phyloP scores from a whole-genome alignment of 2,113 vertebrate genomes.

The Phalacrocorax aristotelis region DNA sequence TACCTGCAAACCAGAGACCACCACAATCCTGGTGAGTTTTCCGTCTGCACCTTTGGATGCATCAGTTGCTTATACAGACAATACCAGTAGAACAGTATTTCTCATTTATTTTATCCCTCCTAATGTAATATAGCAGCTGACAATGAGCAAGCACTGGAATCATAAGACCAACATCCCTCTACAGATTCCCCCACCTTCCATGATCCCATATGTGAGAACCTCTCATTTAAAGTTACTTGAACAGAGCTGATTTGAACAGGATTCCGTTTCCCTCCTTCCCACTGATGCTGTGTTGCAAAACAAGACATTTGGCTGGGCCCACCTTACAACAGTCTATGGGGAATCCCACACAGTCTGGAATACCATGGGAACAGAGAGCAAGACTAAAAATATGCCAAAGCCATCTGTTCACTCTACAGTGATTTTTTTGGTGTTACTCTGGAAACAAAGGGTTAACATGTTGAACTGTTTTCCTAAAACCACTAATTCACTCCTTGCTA shows the following conservation, averaged over 20 bases:
- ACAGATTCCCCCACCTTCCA: background rate
- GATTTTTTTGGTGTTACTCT: background rate
- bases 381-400: conserved; percentile 40
- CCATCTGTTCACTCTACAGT: conserved; percentile 12
- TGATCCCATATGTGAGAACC: background rate
- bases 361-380: conserved; percentile 56
- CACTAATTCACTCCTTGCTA: conserved; percentile 24
- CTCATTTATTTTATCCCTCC: background rate
- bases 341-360: conserved; percentile 61
- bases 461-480: conserved; percentile 17
- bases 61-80: background rate
- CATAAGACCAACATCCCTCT: background rate
- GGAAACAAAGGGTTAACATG: conserved; percentile 19
- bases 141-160: background rate
- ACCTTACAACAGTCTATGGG: conserved; percentile 47
- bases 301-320: conserved; percentile 30
- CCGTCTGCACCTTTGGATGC: background rate
- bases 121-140: background rate
- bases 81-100: background rate
- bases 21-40: background rate
- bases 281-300: conserved; percentile 41
- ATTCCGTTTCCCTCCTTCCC: background rate
- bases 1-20: background rate
- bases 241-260: background rate
- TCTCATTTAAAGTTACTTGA: background rate